These are phyloP conservation scores for Astatoreochromis straeleni DNA, from an alignment of 2,113 vertebrate genomes.

Conservation along the genomic window DNA sequence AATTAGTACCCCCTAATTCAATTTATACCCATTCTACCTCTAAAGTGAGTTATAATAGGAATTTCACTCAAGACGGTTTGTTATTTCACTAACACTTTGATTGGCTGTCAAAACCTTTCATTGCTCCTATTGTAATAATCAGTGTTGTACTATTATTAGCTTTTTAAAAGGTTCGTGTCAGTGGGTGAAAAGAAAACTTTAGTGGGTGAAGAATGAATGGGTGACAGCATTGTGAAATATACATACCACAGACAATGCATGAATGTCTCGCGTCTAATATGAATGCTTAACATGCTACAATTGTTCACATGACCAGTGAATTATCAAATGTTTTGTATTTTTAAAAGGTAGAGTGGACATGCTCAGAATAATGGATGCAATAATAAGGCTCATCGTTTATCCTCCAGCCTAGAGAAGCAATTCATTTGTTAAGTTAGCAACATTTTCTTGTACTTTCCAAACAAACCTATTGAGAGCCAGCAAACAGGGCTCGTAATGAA, in stretches of 20 bases:
- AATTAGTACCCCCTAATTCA: conserved; percentile 40
- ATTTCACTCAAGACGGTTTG: not conserved
- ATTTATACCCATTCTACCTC: conserved; percentile 7
- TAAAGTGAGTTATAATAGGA: not conserved
- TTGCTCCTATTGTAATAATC: not conserved
- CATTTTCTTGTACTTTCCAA: not conserved
- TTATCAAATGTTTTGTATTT: not conserved
- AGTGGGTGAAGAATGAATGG: not conserved
- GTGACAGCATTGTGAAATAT: not conserved
- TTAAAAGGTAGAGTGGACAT: not conserved
- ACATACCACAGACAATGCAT: not conserved
- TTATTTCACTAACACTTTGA: conserved; percentile 1
- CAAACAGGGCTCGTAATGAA: conserved; percentile 24
- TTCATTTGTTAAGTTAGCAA: not conserved
- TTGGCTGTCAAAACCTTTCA: not conserved
- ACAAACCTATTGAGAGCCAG: not conserved
- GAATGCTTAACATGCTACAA: not conserved
- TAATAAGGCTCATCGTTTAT: not conserved
- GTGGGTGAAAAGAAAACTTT: not conserved
- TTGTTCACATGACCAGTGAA: not conserved
- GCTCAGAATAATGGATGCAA: not conserved
- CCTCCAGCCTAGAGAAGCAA: not conserved
- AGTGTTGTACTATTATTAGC: not conserved
- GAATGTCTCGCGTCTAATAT: not conserved
- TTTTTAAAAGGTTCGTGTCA: not conserved